Base-by-base conservation (phyloP, 2,888 invertebrate genomes). In the Thera obeliscata region DNA sequence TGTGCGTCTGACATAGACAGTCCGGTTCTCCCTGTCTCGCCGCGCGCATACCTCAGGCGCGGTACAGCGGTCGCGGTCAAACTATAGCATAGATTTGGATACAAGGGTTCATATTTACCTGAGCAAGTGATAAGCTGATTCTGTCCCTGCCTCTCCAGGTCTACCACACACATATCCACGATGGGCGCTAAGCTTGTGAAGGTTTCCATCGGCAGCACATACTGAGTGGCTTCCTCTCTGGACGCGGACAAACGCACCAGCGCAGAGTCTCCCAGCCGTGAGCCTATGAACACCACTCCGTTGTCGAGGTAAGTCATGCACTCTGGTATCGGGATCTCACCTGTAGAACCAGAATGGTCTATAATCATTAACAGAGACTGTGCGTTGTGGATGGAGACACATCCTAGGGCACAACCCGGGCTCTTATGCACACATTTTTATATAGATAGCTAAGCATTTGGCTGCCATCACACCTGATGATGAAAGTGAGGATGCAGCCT, bases 41-140 rank as follows among this genome's bases (percentile, higher is more conserved):
- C 22, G 22, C 22, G 22, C 22, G 22, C 22, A 22, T 22, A 22
- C 22, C 22, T 22, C 0, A 22, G 22, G 22, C 0, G 22, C 22
- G 22, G 22, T 22, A 22, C 22, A 22, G 22, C 22, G 22, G 22
- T 22, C 22, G 22, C 22, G 22, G 22, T 22, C 22, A 22, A 22
- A 22, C 22, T 22, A 22, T 22, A 22, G 22, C 22, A 22, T 22
- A 22, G 22, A 22, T 22, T 22, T 22, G 22, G 22, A 22, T 22
- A 22, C 22, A 22, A 22, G 22, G 22, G 22, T 22, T 38, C 5
- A 61, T 11, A 33, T 48, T 81, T 66, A 92, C 97, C 99, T 0
- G 99, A 99, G 85, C 99, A 99, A 0, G 99, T 99, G 55, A 99
- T 98, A 73, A 99, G 96, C 87, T 99, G 99, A 11, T 98, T 99